Evolutionary conservation across 2,113 vertebrate genomes (phyloP).

Genomic region (Aphyosemion australe): DNA sequence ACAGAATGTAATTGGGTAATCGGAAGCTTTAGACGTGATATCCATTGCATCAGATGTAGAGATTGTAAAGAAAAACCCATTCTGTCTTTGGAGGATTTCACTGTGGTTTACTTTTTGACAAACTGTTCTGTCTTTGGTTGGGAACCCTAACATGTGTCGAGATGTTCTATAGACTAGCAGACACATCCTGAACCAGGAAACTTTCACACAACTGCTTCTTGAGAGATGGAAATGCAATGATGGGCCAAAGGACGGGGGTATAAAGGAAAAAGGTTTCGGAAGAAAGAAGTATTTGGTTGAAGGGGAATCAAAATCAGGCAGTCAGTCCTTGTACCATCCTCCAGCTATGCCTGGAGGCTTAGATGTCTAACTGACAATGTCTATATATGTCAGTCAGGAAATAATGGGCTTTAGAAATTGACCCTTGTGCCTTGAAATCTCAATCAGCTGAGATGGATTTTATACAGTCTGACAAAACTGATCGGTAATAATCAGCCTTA

Average conservation of each 20-base stretch:
- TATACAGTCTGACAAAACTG: conserved; percentile 58
- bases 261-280: conserved; percentile 14
- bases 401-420: conserved; percentile 70
- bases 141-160: conserved; percentile 54
- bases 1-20: conserved; percentile 9
- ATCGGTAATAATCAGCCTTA: conserved; percentile 50
- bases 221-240: conserved; percentile 47
- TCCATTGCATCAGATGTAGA: conserved; percentile 7
- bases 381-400: conserved; percentile 67
- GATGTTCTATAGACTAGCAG: conserved; percentile 40
- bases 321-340: conserved; percentile 55
- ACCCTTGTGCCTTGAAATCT: conserved; percentile 54
- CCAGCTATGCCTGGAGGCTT: conserved; percentile 66
- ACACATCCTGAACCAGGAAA: conserved; percentile 39
- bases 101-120: conserved; percentile 55
- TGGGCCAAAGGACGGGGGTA: conserved; percentile 19
- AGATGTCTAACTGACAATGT: conserved; percentile 68
- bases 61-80: conserved; percentile 8
- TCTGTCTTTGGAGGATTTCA: conserved; percentile 14
- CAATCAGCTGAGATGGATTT: conserved; percentile 54
- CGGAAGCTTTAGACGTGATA: conserved; percentile 3
- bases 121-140: conserved; percentile 50
- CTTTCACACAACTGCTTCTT: conserved; percentile 43
- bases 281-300: conserved; percentile 47
- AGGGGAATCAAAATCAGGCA: conserved; percentile 62